Evolutionary conservation across 2,797 vertebrate genomes (phyloP).

Genomic region (Benthosema pterotum): DNA sequence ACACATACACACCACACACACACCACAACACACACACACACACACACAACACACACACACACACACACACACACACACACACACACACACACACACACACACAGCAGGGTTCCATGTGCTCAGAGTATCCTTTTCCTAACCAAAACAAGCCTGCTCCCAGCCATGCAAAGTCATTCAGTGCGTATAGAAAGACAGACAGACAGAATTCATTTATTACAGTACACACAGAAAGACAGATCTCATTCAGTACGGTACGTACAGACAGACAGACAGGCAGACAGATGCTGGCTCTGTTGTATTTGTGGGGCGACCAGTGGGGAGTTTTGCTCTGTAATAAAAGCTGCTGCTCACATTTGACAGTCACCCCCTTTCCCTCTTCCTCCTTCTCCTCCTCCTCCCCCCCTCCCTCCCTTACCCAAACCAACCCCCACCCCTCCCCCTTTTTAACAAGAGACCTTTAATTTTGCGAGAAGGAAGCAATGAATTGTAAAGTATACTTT

Average conservation of each 20-base stretch:
- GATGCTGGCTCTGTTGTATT: constrained; percentile 12
- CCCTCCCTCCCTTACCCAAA: constrained; percentile 25
- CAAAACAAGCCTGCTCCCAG: constrained; percentile 10
- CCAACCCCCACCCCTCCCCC: constrained; percentile 24
- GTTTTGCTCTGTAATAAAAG: constrained; percentile 71
- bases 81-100: too few relatives aligned
- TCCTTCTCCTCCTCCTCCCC: constrained; percentile 35
- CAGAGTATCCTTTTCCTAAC: constrained; percentile 16
- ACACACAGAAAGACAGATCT: constrained; percentile 17
- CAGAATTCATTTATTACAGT: too few relatives aligned
- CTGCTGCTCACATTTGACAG: constrained; percentile 54
- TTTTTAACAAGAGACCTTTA: constrained; percentile 82
- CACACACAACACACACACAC: too few relatives aligned
- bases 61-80: not conserved
- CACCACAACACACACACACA: too few relatives aligned
- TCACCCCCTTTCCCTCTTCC: constrained; percentile 46
- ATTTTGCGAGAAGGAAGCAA: constrained; percentile 80
- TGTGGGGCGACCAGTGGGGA: constrained; percentile 24
- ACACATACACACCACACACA: not conserved
- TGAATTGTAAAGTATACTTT: constrained; percentile 82
- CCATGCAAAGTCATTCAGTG: constrained; percentile 1
- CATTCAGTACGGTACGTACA: not conserved
- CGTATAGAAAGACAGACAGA: not conserved
- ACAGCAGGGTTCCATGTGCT: constrained; percentile 4
- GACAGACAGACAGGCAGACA: constrained; percentile 9